Base-by-base conservation (phyloP, 2,888 invertebrate genomes). In the Lasius fuliginosus region DNA sequence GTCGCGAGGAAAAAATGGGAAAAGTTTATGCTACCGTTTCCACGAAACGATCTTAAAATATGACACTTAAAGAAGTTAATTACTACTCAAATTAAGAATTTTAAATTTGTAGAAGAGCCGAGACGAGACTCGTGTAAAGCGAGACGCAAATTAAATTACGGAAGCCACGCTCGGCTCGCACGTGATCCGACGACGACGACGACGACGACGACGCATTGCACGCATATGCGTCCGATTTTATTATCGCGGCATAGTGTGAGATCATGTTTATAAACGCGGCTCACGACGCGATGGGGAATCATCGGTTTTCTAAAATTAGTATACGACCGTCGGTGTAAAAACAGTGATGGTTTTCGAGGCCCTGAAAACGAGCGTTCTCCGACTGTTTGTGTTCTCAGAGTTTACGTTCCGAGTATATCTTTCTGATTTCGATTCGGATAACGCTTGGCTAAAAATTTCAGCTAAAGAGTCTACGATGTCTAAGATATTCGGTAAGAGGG, bases 201-300 rank as follows among this genome's bases (percentile, higher is more conserved):
- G 33, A 36, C 73, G 18, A 46, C 23, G 8, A 30, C 56, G 11
- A n/a, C 56, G 65, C 49, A 27, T 49, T 36, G 42, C 36, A 33
- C n/a, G n/a, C 30, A 18, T 36, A 46, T n/a, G 18, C 42, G 12
- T 27, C 9, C 67, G 75, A 58, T 68, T 85, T 86, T 79, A 79
- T 88, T 85, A 74, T 62, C 62, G 77, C 53, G 27, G 56, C 77
- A 36, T 30, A 60, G 40, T 12, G 67, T 87, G 86, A 87, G 87
- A 30, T 89, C 89, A 87, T 62, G 86, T 83, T 88, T 87, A 88
- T 89, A 88, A 88, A 62, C 73, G 85, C 42, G 12, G 46, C 64
- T 23, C 58, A 64, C 81, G 46, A 81, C 71, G 74, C 71, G 74
- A 84, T 83, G 87, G 82, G 68, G 77, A 75, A 79, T 60, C 77